These are phyloP conservation scores for Drosophila kurseongensis DNA, from an alignment of 1,140 invertebrate genomes.

Conservation along the genomic window DNA sequence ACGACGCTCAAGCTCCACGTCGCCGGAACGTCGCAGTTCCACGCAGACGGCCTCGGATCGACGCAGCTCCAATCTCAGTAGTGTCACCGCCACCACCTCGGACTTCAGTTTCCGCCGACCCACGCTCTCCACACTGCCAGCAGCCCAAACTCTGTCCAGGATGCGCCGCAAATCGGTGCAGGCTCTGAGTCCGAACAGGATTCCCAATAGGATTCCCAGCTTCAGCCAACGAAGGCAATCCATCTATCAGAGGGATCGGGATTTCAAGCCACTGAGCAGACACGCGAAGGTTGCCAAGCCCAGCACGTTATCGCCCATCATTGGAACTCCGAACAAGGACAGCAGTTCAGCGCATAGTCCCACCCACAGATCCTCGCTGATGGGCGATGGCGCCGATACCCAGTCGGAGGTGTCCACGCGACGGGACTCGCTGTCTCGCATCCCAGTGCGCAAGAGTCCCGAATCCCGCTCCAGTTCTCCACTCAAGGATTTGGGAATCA, in stretches of 20 bases:
- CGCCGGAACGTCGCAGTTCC: conserved; percentile 76
- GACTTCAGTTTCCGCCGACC: conserved; percentile 78
- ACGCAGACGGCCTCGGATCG: conserved; percentile 80
- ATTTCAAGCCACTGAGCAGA: conserved; percentile 19
- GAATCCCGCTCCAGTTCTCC: conserved; percentile 71
- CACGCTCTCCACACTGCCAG: conserved; percentile 67
- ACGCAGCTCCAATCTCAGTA: conserved; percentile 78
- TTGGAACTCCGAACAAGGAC: conserved; percentile 84
- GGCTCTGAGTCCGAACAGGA: conserved; percentile 19
- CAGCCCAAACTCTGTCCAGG: conserved; percentile 23
- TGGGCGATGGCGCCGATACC: conserved; percentile 25
- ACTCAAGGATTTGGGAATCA: conserved; percentile 22
- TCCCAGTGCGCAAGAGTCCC: conserved; percentile 65
- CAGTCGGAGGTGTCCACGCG: conserved; percentile 64
- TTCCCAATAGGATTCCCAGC: conserved; percentile 22
- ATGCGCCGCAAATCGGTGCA: conserved; percentile 66
- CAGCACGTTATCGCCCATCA: conserved; percentile 78
- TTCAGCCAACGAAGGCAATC: conserved; percentile 50
- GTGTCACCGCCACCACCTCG: conserved; percentile 71
- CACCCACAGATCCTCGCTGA: conserved; percentile 42
- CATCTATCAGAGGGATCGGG: conserved; percentile 33
- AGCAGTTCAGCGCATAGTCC: conserved; percentile 72
- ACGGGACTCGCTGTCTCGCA: conserved; percentile 72
- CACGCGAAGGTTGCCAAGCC: conserved; percentile 76
- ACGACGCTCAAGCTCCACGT: conserved; percentile 77